A percentile compares a stretch with the other conserved stretches of the same genome.
phyloP scores from a whole-genome alignment of 1,140 invertebrate species.

The Drosophila nannoptera region DNA sequence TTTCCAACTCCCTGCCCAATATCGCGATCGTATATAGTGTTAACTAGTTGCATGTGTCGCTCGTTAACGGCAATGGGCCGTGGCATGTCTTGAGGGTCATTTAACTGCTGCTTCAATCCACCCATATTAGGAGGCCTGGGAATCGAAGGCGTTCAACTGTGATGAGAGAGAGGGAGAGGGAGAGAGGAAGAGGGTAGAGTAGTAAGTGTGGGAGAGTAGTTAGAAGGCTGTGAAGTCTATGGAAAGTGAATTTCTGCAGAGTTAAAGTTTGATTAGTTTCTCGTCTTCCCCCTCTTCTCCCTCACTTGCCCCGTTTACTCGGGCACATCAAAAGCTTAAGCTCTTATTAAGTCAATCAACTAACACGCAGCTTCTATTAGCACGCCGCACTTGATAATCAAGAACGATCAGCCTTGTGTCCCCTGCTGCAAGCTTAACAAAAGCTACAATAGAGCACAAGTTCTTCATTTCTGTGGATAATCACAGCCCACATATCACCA shows the following conservation, averaged over 20 bases:
- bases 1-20: not conserved
- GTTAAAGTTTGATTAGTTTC: no score
- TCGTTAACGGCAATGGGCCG: conserved; percentile 67
- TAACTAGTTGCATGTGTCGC: conserved; percentile 70
- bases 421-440: conserved; percentile 1
- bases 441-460: conserved; percentile 23
- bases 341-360: conserved; percentile 4
- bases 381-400: conserved; percentile 7
- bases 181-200: no score
- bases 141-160: conserved; percentile 4
- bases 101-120: not conserved
- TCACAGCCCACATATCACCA: conserved; percentile 26
- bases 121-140: conserved; percentile 29
- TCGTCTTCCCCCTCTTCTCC: no score
- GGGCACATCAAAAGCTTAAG: not conserved
- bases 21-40: conserved; percentile 1
- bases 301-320: no score
- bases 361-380: conserved; percentile 18
- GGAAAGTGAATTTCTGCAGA: no score
- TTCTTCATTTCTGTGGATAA: conserved; percentile 20
- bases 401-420: conserved; percentile 13
- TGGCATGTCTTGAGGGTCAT: conserved; percentile 27
- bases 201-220: no score
- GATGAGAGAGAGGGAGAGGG: not conserved
- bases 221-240: no score